phyloP scores from a whole-genome alignment of 1,140 invertebrate genomes.

The Theocolax elegans region DNA sequence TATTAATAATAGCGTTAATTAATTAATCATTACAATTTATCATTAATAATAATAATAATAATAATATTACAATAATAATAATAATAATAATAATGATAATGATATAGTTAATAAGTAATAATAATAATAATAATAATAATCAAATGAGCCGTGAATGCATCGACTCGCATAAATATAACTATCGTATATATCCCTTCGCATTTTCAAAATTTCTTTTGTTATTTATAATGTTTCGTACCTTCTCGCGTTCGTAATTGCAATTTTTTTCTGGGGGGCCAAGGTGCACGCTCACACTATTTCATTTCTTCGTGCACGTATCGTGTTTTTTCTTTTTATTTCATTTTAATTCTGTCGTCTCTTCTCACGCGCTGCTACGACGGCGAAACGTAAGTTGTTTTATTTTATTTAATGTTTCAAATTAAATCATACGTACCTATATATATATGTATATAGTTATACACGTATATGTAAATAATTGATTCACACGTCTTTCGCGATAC shows the following conservation, averaged over 20 bases:
- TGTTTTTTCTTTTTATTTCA: constrained; percentile 10
- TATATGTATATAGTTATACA: not conserved
- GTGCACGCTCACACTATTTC: constrained; percentile 43
- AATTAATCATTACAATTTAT: not conserved
- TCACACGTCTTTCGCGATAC: not conserved
- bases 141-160: constrained; percentile 2
- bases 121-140: constrained; percentile 25
- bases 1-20: constrained; percentile 13
- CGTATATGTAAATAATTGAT: constrained; percentile 6
- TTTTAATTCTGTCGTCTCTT: no score
- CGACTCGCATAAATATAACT: constrained; percentile 17
- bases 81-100: no score
- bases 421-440: not conserved
- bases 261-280: constrained; percentile 49
- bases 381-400: not conserved
- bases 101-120: no score
- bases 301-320: constrained; percentile 17
- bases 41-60: constrained; percentile 13
- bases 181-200: not conserved
- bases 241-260: constrained; percentile 18
- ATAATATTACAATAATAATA: no score
- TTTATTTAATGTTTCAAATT: not conserved
- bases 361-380: not conserved
- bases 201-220: constrained; percentile 4
- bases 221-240: constrained; percentile 22